Evolutionary conservation across 2,888 invertebrate genomes (phyloP).

Genomic region (Diplazon laetatorius): DNA sequence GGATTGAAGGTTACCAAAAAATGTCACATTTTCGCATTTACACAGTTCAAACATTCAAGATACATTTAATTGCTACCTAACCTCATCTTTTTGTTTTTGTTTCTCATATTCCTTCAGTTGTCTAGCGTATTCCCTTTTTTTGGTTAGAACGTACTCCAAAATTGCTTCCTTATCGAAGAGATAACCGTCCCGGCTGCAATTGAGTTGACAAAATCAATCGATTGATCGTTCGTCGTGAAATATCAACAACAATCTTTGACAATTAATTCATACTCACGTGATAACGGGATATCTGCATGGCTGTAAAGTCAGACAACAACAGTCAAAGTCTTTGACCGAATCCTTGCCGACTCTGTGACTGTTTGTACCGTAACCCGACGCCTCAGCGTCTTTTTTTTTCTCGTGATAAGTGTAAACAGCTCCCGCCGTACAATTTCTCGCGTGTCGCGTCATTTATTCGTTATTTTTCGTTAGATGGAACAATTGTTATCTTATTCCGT

Average conservation of each 20-base stretch:
- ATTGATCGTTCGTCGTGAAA: not conserved
- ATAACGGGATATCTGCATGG: conserved; percentile 97
- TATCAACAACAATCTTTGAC: not conserved
- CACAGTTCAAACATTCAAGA: no score
- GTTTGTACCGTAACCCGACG: conserved; percentile 96
- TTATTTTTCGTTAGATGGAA: not conserved
- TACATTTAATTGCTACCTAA: conserved; percentile 72
- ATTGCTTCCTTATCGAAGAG: conserved; percentile 99
- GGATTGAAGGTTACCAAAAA: no score
- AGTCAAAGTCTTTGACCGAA: conserved; percentile 97
- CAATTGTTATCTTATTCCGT: not conserved
- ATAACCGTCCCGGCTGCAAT: conserved; percentile 90
- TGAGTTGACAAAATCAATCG: not conserved
- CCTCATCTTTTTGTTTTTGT: conserved; percentile 90
- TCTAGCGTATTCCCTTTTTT: conserved; percentile 95
- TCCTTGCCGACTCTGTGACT: conserved; percentile 95
- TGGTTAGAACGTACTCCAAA: conserved; percentile 95
- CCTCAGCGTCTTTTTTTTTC: conserved; percentile 96
- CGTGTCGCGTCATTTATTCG: conserved; percentile 94
- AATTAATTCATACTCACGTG: conserved; percentile 85
- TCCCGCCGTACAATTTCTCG: conserved; percentile 98
- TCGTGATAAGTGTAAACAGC: conserved; percentile 99
- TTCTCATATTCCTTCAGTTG: conserved; percentile 96
- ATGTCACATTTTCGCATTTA: no score
- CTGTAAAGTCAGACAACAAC: conserved; percentile 97